Evolutionary conservation across 2,888 invertebrate genomes (phyloP).

Genomic region (Cantharis rustica): DNA sequence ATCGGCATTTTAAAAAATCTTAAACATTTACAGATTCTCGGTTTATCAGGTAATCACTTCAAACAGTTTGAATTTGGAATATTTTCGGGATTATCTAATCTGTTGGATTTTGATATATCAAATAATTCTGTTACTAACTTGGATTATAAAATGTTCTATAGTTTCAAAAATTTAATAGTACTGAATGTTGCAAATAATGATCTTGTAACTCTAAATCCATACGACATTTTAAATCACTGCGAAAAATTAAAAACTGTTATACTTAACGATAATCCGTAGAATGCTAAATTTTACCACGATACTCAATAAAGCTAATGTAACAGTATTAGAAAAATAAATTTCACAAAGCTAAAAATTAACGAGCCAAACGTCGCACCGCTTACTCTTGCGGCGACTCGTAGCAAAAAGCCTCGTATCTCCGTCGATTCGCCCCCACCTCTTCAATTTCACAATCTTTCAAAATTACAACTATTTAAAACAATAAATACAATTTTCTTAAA

Average conservation of each 20-base stretch:
- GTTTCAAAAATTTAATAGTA: neutral
- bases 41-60: neutral
- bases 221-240: neutral
- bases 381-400: no score
- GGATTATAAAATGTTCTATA: neutral
- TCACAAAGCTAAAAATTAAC: no score
- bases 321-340: no score
- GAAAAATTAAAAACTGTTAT: neutral
- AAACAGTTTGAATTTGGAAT: neutral
- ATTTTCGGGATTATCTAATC: neutral
- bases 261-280: neutral
- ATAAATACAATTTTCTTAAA: no score
- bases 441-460: no score
- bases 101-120: conserved; percentile 2
- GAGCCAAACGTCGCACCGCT: no score
- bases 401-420: no score
- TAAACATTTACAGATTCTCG: neutral
- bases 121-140: neutral
- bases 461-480: no score
- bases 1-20: conserved; percentile 1
- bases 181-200: neutral
- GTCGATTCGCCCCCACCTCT: no score
- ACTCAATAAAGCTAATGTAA: neutral
- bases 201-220: neutral
- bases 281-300: neutral